Percentiles rank a stretch among this genome's conserved stretches.
phyloP scores from a whole-genome alignment of 2,113 vertebrate genomes.

The Cryptotis parvus region DNA sequence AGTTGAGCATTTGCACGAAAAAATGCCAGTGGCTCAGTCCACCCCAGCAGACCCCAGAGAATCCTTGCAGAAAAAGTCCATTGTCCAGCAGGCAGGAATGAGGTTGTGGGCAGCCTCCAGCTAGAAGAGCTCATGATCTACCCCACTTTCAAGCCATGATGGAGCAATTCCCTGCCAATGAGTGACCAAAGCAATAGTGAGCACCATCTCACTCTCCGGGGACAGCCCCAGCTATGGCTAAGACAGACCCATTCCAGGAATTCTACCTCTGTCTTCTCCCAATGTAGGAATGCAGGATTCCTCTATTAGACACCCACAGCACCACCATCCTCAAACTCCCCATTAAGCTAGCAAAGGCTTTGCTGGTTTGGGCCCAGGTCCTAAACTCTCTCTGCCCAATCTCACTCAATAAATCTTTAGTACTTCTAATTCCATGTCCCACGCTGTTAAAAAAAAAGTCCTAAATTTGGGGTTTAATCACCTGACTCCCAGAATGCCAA shows the following conservation, averaged over 20 bases:
- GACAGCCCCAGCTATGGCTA: not conserved
- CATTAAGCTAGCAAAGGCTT: not conserved
- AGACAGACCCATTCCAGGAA: no score
- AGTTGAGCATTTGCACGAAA: not conserved
- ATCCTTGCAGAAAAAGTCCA: not conserved
- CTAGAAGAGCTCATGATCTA: not conserved
- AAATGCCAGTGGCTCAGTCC: not conserved
- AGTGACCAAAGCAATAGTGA: not conserved
- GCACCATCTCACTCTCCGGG: not conserved
- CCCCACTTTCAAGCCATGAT: not conserved
- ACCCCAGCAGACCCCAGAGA: not conserved
- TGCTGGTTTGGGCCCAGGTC: not conserved
- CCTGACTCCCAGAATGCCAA: not conserved
- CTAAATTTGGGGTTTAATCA: not conserved
- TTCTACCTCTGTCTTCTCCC: not conserved
- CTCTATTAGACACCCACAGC: not conserved
- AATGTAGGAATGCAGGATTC: not conserved
- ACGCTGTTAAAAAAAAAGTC: slow-evolving; percentile 6
- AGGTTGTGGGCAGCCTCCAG: not conserved
- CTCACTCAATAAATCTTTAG: not conserved
- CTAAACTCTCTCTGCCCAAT: not conserved
- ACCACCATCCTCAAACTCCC: not conserved
- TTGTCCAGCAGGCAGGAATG: not conserved
- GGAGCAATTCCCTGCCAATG: not conserved
- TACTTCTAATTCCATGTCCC: not conserved